phyloP scores from a whole-genome alignment of 2,888 invertebrate species.

The Neoitamus cyanurus region DNA sequence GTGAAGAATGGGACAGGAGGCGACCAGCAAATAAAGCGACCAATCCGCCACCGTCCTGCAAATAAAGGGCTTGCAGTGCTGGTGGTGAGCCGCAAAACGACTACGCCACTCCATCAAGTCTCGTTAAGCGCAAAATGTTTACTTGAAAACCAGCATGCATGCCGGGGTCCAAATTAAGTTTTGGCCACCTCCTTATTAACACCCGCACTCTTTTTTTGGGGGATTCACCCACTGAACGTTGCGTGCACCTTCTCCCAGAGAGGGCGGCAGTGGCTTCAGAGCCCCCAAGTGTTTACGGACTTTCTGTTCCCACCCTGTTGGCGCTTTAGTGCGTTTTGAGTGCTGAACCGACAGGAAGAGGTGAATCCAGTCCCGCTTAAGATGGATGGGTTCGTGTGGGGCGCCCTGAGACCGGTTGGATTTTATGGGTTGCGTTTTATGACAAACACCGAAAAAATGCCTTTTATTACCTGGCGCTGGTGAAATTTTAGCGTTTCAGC shows the following conservation, averaged over 20 bases:
- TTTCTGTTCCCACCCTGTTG: neutral
- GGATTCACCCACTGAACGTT: neutral
- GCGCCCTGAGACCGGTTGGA: neutral
- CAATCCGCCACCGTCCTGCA: neutral
- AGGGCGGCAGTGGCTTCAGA: neutral
- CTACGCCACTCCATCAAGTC: neutral
- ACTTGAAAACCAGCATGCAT: neutral
- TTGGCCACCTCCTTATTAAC: neutral
- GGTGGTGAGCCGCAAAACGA: neutral
- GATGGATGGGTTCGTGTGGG: constrained; percentile 25
- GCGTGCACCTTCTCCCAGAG: neutral
- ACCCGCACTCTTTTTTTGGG: neutral
- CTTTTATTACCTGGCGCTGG: neutral
- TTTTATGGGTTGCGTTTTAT: constrained; percentile 36
- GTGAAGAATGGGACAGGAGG: neutral
- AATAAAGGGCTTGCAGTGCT: neutral
- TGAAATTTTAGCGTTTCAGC: neutral
- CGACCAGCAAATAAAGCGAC: neutral
- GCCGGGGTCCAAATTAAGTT: neutral
- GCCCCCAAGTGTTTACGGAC: constrained; percentile 12
- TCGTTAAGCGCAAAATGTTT: constrained; percentile 3
- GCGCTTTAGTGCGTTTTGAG: neutral
- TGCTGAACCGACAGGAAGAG: neutral
- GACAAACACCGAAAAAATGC: constrained; percentile 36
- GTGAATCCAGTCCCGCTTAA: constrained; percentile 19